A percentile compares a stretch with the other conserved stretches of the same genome.
phyloP scores from a whole-genome alignment of 2,113 vertebrate genomes.

The Zonotrichia leucophrys region DNA sequence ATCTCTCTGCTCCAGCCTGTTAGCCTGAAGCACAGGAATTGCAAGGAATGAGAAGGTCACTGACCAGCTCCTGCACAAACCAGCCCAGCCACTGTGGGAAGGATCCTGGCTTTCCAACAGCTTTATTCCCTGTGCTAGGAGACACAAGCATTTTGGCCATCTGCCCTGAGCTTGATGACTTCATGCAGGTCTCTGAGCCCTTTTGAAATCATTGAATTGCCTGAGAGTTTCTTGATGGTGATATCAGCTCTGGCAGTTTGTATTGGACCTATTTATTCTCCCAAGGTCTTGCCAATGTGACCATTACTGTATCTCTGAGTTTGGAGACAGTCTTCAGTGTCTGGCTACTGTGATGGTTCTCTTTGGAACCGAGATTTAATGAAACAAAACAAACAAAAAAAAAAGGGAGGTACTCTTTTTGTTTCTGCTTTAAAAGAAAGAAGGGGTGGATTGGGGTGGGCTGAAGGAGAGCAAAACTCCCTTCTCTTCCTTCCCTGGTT shows the following conservation, averaged over 20 bases:
- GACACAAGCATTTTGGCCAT: neutral
- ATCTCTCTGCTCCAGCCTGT: neutral
- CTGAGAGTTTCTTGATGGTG: neutral
- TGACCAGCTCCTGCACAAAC: neutral
- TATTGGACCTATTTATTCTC: neutral
- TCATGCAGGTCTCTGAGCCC: neutral
- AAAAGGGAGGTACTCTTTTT: constrained; percentile 4
- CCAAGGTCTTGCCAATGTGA: neutral
- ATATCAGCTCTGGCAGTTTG: neutral
- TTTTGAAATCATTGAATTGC: neutral
- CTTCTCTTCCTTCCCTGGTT: neutral
- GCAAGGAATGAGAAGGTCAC: neutral
- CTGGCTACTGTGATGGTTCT: constrained; percentile 33
- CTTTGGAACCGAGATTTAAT: neutral
- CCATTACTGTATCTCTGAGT: neutral
- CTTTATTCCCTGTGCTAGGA: neutral
- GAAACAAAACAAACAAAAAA: neutral
- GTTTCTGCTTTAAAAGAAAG: constrained; percentile 31
- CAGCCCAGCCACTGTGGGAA: neutral
- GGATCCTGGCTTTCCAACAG: neutral
- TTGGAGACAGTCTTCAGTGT: neutral
- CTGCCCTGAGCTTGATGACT: neutral
- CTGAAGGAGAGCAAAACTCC: neutral
- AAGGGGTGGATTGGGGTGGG: neutral
- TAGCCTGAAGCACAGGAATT: neutral